Conservation (phyloP, 2,113 vertebrate species). For the Onychostoma macrolepis region DNA sequence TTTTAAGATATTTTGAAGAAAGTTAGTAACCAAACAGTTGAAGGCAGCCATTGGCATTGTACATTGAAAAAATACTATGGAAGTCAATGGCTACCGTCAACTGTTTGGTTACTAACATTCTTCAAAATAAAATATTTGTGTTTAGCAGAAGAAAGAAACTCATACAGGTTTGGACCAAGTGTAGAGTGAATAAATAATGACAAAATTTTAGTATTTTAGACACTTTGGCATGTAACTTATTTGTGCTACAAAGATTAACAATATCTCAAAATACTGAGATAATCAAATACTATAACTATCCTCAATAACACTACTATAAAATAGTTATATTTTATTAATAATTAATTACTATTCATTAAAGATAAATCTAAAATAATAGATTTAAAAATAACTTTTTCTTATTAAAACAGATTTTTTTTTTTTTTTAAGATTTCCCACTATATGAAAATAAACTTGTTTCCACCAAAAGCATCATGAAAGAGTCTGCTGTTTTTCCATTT, state of each 20-base stretch:
- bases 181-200: too few relatives aligned
- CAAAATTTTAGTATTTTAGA: not conserved
- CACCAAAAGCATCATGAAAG: constrained; percentile 21
- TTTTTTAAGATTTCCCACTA: too few relatives aligned
- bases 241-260: not conserved
- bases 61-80: not conserved
- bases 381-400: not conserved
- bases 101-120: not conserved
- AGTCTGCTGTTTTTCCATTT: constrained; percentile 8
- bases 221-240: not conserved
- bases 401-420: not conserved
- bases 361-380: not conserved
- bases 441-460: constrained; percentile 5
- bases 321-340: not conserved
- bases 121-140: not conserved
- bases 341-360: not conserved
- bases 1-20: not conserved
- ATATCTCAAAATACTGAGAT: not conserved
- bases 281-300: too few relatives aligned
- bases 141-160: not conserved
- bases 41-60: too few relatives aligned
- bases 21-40: not conserved
- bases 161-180: too few relatives aligned
- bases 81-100: not conserved
- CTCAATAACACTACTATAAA: not conserved